Evolutionary conservation across 1,140 invertebrate species (phyloP), one percentile per base, ranked within the genome.

Genomic region (Hycleus phaleratus): DNA sequence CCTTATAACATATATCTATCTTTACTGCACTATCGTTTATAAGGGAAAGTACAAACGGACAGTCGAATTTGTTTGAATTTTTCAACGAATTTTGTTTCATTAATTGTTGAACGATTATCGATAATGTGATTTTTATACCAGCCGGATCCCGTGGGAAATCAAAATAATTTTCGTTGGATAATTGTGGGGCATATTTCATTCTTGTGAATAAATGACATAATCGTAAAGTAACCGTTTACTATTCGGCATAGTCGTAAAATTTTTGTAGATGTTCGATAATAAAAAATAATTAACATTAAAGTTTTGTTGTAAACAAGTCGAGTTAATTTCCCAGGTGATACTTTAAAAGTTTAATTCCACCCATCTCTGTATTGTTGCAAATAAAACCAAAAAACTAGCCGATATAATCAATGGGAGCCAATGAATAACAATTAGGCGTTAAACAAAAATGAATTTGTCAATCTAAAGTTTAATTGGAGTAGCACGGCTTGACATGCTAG

Each of bases 381-480:
- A 53, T 18, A 49, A 49, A 53, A 42, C 18, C 11, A 25, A 9
- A 7, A 42, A n/a, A 46, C 8, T 45, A 24, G 43, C 39, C 59
- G 55, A 58, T 61, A 18, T 18, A 61, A 55, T 52, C 60, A 58
- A 61, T 61, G 44, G 53, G 18, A 47, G 44, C 45, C 51, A 51
- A 58, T 44, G 60, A 61, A 58, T 61, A 58, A 61, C 60, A 61
- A 61, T 61, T 56, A 58, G 55, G 52, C 40, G 54, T 49, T 49
- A 55, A 58, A 58, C 49, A 61, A 61, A 61, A 61, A 61, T 58
- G 54, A 61, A 61, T 61, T 52, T 58, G 60, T 61, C 60, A 61
- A 61, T 61, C 60, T 54, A 61, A 61, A 61, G 55, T 61, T 61
- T 61, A 61, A 61, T 61, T 61, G 60, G 60, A 43, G 39, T 45